Evolutionary conservation across 2,888 invertebrate genomes (phyloP).

Genomic region (Mimas tiliae): DNA sequence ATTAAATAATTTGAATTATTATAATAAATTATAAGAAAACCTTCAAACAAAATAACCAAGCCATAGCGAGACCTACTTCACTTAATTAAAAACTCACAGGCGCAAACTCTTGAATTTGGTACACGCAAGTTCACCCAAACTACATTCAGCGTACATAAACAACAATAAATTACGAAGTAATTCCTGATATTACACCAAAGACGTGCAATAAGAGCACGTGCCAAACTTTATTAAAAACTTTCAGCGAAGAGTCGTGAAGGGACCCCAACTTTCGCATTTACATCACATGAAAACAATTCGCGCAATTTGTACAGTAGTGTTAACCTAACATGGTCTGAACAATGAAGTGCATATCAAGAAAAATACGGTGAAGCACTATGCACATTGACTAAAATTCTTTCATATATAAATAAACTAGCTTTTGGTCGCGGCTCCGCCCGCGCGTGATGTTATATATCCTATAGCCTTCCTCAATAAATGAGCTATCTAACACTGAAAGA

Average conservation of each 20-base stretch:
- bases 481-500: too few species aligned
- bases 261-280: conserved; percentile 10
- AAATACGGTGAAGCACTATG: not conserved
- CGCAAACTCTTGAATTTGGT: not conserved
- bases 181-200: not conserved
- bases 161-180: conserved; percentile 21
- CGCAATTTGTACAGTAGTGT: not conserved
- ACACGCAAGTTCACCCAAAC: not conserved
- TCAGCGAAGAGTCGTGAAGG: conserved; percentile 11
- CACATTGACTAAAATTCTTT: too few species aligned
- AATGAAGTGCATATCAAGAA: not conserved
- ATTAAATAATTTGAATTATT: too few species aligned
- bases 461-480: too few species aligned
- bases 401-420: too few species aligned
- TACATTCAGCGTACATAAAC: not conserved
- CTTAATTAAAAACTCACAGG: not conserved
- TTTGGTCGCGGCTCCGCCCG: too few species aligned
- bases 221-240: conserved; percentile 23
- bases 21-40: not conserved
- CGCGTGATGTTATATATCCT: too few species aligned
- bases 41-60: not conserved
- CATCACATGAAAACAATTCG: conserved; percentile 31
- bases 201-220: conserved; percentile 19
- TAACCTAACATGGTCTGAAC: not conserved
- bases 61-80: not conserved